A percentile compares a stretch with the other conserved stretches of the same genome.
phyloP scores from a whole-genome alignment of 2,113 vertebrate species.

The Lycocorax pyrrhopterus region DNA sequence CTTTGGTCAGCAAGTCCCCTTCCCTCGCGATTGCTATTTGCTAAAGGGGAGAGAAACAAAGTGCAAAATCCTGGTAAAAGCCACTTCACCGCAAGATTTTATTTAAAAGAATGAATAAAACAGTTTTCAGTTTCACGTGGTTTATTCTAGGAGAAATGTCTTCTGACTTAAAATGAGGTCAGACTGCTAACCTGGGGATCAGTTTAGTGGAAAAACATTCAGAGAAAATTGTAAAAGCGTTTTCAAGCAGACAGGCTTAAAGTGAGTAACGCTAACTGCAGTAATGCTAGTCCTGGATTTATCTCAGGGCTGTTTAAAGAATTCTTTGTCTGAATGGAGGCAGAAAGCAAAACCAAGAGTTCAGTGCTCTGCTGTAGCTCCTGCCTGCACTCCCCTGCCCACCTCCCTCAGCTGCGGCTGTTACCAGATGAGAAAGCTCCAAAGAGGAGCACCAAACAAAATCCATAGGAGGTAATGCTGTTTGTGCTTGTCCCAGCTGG shows the following conservation, averaged over 20 bases:
- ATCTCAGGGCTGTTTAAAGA: neutral
- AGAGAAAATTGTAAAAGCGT: neutral
- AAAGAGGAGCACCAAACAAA: neutral
- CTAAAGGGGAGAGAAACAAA: conserved; percentile 43
- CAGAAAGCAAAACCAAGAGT: neutral
- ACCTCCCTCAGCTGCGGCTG: neutral
- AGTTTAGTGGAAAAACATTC: neutral
- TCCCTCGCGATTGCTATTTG: conserved; percentile 88
- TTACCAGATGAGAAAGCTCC: neutral
- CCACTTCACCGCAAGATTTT: neutral
- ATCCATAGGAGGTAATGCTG: neutral
- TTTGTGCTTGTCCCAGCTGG: neutral
- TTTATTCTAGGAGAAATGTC: neutral
- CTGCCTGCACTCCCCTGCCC: neutral
- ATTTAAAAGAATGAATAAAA: neutral
- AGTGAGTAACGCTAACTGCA: neutral
- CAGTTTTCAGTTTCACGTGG: neutral
- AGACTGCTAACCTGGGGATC: neutral
- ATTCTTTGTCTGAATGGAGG: neutral
- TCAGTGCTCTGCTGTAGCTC: neutral
- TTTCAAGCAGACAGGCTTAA: neutral
- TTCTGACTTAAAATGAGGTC: neutral
- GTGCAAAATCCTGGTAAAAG: neutral
- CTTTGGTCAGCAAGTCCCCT: conserved; percentile 87
- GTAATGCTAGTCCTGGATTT: neutral